Evolutionary conservation across 2,113 vertebrate genomes (phyloP), one percentile per base, ranked within the genome.

Genomic region (Malurus melanocephalus): DNA sequence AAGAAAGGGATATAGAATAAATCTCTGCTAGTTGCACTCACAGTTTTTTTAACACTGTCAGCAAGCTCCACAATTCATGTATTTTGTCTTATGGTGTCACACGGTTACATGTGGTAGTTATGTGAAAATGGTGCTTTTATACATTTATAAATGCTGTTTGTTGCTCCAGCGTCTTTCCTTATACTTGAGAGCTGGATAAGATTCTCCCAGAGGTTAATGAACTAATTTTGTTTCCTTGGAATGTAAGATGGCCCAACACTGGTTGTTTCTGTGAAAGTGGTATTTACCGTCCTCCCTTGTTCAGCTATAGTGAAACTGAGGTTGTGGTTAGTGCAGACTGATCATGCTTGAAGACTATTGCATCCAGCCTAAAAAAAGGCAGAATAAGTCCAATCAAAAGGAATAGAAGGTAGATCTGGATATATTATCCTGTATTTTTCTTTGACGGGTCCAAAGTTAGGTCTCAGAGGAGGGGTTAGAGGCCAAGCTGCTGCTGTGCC

Each of bases 231-330:
- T 19, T 86, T 65, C 92, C 55, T 83, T 87, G 73, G 62, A 72
- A 73, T 53, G 7, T 60, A 76, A 82, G 64, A 27, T 75, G 24
- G 53, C 81, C 40, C 69, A 90, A 51, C 68, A 62, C 57, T 87
- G 61, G 68, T 35, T 43, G 33, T 72, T 90, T 93, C 76, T 74
- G 7, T 43, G 69, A 89, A 80, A 26, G 27, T 74, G 33, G 11
- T 95, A 76, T 96, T 97, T 97, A 80, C 64, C 27, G 38, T 64
- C n/a, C 48, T 60, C 51, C 30, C 24, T 3, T 53, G 10, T 80
- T 95, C 9, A 2, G 9, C 35, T 84, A 55, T 67, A 6, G 42
- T 62, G 48, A 83, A n/a, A n/a, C 57, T 55, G 57, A 88, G 60
- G 20, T 65, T 73, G 19, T 10, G 2, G 52, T 74, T 80, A 35